Evolutionary conservation across 2,797 vertebrate genomes (phyloP), one percentile per base, ranked within the genome.

Genomic region (Simalia tracyae): DNA sequence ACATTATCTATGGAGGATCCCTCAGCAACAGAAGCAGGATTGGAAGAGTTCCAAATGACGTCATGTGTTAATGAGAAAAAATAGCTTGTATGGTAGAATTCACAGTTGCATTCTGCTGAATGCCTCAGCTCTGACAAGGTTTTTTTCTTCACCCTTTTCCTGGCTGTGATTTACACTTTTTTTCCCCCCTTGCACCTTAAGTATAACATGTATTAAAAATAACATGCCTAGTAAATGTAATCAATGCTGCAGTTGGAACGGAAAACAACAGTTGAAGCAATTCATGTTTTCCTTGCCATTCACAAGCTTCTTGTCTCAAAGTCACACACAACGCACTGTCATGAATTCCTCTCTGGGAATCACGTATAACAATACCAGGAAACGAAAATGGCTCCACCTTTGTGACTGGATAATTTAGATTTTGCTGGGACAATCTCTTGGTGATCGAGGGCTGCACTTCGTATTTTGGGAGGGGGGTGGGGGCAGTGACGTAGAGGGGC

Each of bases 201-300:
- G 24, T 17, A 86, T 57, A 89, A 50, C 31, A 57, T 61, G 56
- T 22, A 61, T 61, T 46, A 72, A 61, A 90, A 89, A 86, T 68
- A 36, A 36, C 46, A 86, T 4, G 14, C 54, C 26, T 61, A 15
- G 81, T 42, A 31, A 72, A 31, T 15, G 11, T 24, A 81, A 46
- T 81, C 36, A 81, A 61, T 31, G 36, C 22, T 19, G 24, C 72
- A 11, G 63, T 12, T 2, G 36, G 57, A 26, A 61, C 22, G 17
- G 22, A 42, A 89, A 84, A 42, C 36, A 22, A 81, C 60, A 0
- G 17, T 87, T 81, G 68, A 50, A 9, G 60, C 64, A 89, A 66
- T 92, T 89, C 50, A 46, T 66, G 60, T 7, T 64, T 91, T 57
- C 64, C 59, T 31, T 89, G 72, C 86, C 87, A 90, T 92, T 92